Evolutionary conservation across 2,113 vertebrate genomes (phyloP).

Genomic region (Climacteris rufus): DNA sequence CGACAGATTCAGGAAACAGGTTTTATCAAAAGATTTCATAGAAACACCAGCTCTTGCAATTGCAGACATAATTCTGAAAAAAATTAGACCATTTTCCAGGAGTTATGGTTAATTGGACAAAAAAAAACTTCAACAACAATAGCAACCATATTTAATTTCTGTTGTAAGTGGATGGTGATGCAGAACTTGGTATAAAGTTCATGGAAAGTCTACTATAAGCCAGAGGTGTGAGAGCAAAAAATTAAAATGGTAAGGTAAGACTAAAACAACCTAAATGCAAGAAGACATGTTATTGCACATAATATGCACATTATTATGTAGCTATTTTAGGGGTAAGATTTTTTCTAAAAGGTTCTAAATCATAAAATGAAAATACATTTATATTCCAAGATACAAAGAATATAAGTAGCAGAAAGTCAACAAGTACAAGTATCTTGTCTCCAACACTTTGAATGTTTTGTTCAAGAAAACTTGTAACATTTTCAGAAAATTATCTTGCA

Average conservation of each 20-base stretch:
- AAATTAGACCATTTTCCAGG: not conserved
- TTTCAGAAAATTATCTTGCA: not conserved
- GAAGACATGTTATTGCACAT: not conserved
- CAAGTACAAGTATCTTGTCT: not conserved
- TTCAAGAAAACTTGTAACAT: not conserved
- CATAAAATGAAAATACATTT: not conserved
- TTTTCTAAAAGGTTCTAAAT: not conserved
- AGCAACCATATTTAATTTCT: rapidly evolving
- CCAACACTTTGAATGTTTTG: not conserved
- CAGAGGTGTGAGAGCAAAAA: not conserved
- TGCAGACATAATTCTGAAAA: not conserved
- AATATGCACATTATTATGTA: not conserved
- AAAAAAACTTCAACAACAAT: not conserved
- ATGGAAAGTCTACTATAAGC: not conserved
- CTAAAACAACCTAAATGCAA: not conserved
- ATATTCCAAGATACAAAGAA: not conserved
- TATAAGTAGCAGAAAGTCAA: not conserved
- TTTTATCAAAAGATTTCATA: not conserved
- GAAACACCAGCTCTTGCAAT: not conserved
- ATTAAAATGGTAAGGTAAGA: not conserved
- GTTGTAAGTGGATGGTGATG: not conserved
- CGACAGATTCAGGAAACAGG: not conserved
- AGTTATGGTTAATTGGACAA: not conserved
- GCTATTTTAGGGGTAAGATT: not conserved
- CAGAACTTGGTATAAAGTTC: not conserved